Conservation (phyloP, 2,888 invertebrate genomes). For the Apotomis turbidana region DNA sequence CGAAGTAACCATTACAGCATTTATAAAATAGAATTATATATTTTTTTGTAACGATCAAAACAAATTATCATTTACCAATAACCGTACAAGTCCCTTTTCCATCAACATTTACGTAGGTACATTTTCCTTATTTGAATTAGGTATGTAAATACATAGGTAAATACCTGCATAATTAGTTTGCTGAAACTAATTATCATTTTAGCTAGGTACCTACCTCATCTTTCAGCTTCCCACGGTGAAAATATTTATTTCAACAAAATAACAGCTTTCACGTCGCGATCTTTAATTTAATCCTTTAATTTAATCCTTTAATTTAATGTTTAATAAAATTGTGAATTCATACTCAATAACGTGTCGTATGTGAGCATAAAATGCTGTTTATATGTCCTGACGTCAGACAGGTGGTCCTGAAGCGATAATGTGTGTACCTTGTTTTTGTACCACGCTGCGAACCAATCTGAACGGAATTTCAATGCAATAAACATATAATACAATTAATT, state of each 20-base stretch:
- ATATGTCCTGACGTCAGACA: slow-evolving; percentile 71
- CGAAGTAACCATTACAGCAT: not conserved
- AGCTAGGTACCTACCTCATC: not conserved
- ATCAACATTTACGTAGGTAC: not conserved
- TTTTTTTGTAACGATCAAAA: too few species aligned
- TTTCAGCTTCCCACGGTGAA: slow-evolving; percentile 19
- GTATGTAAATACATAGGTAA: not conserved
- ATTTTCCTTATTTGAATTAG: not conserved
- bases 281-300: slow-evolving; percentile 60
- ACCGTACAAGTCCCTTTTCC: not conserved
- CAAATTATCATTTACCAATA: not conserved
- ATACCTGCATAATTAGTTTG: not conserved
- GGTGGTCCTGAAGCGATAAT: slow-evolving; percentile 68
- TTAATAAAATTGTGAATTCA: slow-evolving; percentile 76
- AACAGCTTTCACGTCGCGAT: slow-evolving; percentile 51
- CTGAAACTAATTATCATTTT: not conserved
- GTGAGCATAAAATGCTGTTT: slow-evolving; percentile 69
- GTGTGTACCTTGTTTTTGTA: slow-evolving; percentile 61
- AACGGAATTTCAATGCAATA: slow-evolving; percentile 62
- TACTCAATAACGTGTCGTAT: slow-evolving; percentile 60
- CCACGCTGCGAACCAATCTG: slow-evolving; percentile 68
- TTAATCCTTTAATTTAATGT: slow-evolving; percentile 71
- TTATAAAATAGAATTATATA: too few species aligned
- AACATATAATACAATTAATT: slow-evolving; percentile 22
- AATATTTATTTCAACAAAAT: slow-evolving; percentile 44